Base-by-base conservation (phyloP, 2,113 vertebrate genomes). In the Sylvietta virens region DNA sequence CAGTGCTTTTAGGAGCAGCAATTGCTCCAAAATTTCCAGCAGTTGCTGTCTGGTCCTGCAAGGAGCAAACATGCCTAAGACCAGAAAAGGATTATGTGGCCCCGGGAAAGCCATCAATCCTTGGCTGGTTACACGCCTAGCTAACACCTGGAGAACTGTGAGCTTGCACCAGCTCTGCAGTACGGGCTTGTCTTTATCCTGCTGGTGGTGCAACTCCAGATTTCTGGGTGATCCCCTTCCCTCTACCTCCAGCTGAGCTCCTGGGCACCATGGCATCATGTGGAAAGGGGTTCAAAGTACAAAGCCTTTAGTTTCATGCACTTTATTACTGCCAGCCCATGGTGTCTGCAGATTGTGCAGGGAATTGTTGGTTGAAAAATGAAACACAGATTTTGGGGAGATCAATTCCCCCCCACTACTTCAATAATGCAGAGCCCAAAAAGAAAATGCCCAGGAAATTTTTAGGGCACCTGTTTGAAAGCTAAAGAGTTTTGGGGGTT, bases 341-440 rank as follows among this genome's bases (percentile, higher is more conserved):
- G 28, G 16, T 61, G 30, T 31, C 57, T 65, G 35, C 35, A 58
- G 31, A 35, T 33, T 0, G 1, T 1, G 0, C 20, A 62, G 48
- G n/a, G 31, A 83, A 39, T 0, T 31, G 27, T 4, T 69, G 54
- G 10, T 8, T 70, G 42, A 51, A 66, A 82, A 88, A 74, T n/a
- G 2, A 60, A 80, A 51, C 28, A 53, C 15, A 57, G 19, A 47
- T 80, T 77, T 60, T 28, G 16, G 48, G n/a, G 33, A 35, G 16
- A 67, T 69, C 31, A 60, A 4, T 57, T 45, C 1, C 13, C 2
- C 2, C 3, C 27, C 18, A 4, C 13, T 17, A 10, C 40, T 56
- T 62, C 51, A 50, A 20, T 51, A 51, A 51, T 30, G 21, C 15
- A 48, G 12, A 62, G 13, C 23, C 30, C 64, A 30, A 44, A 81